Evolutionary conservation across 2,113 vertebrate genomes (phyloP).

Genomic region (Noctilio leporinus): DNA sequence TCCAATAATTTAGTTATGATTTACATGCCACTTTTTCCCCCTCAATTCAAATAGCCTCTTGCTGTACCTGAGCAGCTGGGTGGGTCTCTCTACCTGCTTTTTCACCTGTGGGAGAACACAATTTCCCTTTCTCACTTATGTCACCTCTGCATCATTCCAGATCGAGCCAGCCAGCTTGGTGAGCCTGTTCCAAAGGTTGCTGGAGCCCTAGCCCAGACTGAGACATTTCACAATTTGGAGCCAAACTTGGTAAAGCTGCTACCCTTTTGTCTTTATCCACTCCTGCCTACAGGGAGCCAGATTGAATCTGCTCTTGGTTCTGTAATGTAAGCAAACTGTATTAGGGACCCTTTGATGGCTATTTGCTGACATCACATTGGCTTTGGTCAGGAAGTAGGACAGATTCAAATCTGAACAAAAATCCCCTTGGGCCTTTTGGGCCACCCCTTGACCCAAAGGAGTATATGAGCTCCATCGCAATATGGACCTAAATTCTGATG

Average conservation of each 20-base stretch:
- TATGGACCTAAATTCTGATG: background rate
- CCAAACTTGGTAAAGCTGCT: background rate
- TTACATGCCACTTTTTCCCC: constrained; percentile 49
- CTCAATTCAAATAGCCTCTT: constrained; percentile 57
- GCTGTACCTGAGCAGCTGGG: background rate
- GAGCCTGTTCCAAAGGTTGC: background rate
- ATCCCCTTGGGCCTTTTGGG: background rate
- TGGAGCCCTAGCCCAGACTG: background rate
- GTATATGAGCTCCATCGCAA: background rate
- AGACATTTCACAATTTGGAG: background rate
- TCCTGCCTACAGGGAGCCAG: background rate
- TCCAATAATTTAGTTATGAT: constrained; percentile 64
- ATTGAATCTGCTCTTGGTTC: background rate
- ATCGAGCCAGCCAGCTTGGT: background rate
- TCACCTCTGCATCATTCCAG: constrained; percentile 28
- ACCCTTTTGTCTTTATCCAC: background rate
- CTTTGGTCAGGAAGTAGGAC: background rate
- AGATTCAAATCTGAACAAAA: background rate
- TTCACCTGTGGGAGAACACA: background rate
- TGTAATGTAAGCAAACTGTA: background rate
- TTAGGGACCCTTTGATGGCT: background rate
- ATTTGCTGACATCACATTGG: background rate
- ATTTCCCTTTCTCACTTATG: constrained; percentile 22
- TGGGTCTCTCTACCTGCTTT: constrained; percentile 7
- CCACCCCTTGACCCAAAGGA: background rate